Evolutionary conservation across 1,140 invertebrate species (phyloP).

Genomic region (Steinernema feltiae): DNA sequence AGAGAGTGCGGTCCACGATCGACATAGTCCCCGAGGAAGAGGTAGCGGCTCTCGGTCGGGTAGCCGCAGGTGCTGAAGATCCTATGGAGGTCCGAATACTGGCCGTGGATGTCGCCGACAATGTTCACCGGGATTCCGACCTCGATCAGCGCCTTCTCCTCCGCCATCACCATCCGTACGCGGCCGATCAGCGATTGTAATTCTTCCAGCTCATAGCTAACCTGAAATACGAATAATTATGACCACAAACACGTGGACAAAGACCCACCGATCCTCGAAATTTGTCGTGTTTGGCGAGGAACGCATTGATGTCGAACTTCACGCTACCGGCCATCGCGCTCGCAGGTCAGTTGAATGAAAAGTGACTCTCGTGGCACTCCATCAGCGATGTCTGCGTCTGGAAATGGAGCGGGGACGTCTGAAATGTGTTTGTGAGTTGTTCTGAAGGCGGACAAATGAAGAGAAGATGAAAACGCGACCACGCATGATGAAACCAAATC

Average conservation of each 20-base stretch:
- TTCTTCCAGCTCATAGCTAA: background rate
- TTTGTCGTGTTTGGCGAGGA: background rate
- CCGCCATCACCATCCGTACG: constrained; percentile 2
- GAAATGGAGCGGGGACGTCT: too few species aligned
- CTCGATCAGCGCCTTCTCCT: constrained; percentile 7
- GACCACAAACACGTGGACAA: background rate
- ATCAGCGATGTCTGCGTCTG: too few species aligned
- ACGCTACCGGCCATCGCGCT: too few species aligned
- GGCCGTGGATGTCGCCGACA: constrained; percentile 4
- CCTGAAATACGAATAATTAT: background rate
- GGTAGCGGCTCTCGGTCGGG: background rate
- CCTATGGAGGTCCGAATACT: background rate
- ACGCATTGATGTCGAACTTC: background rate
- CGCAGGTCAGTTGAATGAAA: too few species aligned
- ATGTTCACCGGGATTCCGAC: background rate
- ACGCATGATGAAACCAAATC: too few species aligned
- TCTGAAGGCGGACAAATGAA: too few species aligned
- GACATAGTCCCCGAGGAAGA: background rate
- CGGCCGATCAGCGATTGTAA: background rate
- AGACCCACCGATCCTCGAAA: background rate
- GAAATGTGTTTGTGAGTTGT: too few species aligned
- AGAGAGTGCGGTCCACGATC: background rate
- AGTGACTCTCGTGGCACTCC: too few species aligned
- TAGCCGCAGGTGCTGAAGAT: background rate
- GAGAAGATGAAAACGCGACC: too few species aligned